Evolutionary conservation across 2,888 invertebrate species (phyloP), one percentile per base, ranked within the genome.

Genomic region (Hermaeophaga mercurialis): DNA sequence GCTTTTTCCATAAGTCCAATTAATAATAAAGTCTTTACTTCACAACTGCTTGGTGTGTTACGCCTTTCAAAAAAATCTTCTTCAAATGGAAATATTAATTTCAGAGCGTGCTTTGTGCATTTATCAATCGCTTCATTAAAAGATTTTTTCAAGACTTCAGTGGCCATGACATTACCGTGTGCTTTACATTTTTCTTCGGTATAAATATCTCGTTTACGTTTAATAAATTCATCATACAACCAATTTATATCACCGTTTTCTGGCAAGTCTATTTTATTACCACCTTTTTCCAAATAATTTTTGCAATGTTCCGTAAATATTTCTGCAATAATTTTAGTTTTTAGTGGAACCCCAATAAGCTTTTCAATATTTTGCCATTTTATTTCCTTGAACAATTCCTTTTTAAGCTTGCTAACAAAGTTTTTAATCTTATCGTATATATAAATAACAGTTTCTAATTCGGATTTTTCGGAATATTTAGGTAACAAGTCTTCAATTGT

Each of bases 171-270:
- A 41, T 47, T 48, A n/a, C 54, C 54, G 9, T 11, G 11, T 1
- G 54, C 14, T 33, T 49, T 44, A 12, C 56, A 18, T 33, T 49
- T 49, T 9, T 53, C 45, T 9, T 36, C n/a, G n/a, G n/a, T n/a
- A n/a, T n/a, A n/a, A n/a, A n/a, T n/a, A n/a, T n/a, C n/a, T n/a
- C n/a, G n/a, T n/a, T n/a, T n/a, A n/a, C n/a, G n/a, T n/a, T n/a
- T n/a, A n/a, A n/a, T n/a, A n/a, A n/a, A n/a, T n/a, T n/a, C n/a
- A n/a, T n/a, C n/a, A n/a, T n/a, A n/a, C n/a, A n/a, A n/a, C n/a
- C n/a, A n/a, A n/a, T n/a, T n/a, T n/a, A n/a, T n/a, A n/a, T n/a
- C n/a, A n/a, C n/a, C n/a, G n/a, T n/a, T n/a, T n/a, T n/a, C n/a
- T 15, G 17, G 44, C 22, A 15, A 34, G 44, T 1, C 36, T 45